Percentiles rank a stretch among this genome's conserved stretches.
Conservation (phyloP, 2,113 vertebrate species). For the Salminus brasiliensis region DNA sequence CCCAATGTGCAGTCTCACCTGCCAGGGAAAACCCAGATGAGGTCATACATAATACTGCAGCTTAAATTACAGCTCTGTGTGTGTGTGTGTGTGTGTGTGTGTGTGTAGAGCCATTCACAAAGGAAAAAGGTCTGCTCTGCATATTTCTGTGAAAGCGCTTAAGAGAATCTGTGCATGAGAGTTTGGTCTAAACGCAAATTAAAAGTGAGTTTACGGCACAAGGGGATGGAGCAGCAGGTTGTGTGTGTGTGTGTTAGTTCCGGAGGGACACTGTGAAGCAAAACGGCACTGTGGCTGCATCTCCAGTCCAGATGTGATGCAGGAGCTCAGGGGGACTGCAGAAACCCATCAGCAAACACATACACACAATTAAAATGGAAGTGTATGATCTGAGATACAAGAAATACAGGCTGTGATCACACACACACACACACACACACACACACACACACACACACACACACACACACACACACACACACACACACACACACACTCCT, state of each 20-base stretch:
- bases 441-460: too few species aligned
- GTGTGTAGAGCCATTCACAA: not conserved
- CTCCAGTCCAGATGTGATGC: constrained; percentile 13
- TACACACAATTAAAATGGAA: not conserved
- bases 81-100: not conserved
- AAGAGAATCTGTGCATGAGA: not conserved
- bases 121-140: not conserved
- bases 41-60: constrained; percentile 19
- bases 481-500: too few species aligned
- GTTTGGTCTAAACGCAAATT: not conserved
- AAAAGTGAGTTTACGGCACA: not conserved
- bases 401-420: too few species aligned
- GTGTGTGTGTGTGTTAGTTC: not conserved
- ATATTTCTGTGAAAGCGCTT: not conserved
- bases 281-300: not conserved
- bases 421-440: too few species aligned
- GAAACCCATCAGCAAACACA: not conserved
- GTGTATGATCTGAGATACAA: not conserved
- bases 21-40: constrained; percentile 41
- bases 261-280: not conserved
- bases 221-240: not conserved
- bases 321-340: not conserved
- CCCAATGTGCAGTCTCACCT: not conserved
- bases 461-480: too few species aligned
- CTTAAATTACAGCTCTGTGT: constrained; percentile 22